Evolutionary conservation across 2,888 invertebrate genomes (phyloP).

Genomic region (Noctua janthina): DNA sequence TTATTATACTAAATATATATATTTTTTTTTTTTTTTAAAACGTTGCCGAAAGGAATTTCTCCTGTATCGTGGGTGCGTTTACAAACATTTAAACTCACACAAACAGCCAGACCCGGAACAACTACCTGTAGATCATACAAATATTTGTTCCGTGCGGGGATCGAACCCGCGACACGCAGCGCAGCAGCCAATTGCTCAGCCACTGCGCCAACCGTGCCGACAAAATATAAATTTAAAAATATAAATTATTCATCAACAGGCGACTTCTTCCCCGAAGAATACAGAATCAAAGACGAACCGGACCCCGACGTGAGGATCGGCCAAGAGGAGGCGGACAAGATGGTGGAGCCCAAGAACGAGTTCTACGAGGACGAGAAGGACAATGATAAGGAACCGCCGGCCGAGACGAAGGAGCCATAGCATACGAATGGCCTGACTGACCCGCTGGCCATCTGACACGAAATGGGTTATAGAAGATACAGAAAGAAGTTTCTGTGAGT

Average conservation of each 20-base stretch:
- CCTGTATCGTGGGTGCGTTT: too few relatives aligned
- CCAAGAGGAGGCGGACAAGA: slow-evolving; percentile 94
- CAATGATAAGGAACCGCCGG: slow-evolving; percentile 93
- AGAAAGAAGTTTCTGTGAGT: slow-evolving; percentile 69
- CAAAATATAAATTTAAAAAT: too few relatives aligned
- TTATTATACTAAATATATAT: neutral
- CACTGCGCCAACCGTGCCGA: too few relatives aligned
- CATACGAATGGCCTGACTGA: slow-evolving; percentile 80
- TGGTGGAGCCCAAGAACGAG: slow-evolving; percentile 96
- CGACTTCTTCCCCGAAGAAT: slow-evolving; percentile 94
- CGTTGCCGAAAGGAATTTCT: too few relatives aligned
- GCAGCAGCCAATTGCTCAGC: too few relatives aligned
- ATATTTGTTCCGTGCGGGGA: too few relatives aligned
- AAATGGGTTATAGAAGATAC: slow-evolving; percentile 70
- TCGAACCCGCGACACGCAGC: too few relatives aligned
- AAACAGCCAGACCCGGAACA: too few relatives aligned
- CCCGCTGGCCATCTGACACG: slow-evolving; percentile 81
- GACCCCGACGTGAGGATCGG: slow-evolving; percentile 95
- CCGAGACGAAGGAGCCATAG: slow-evolving; percentile 85
- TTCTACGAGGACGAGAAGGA: slow-evolving; percentile 97
- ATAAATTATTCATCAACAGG: slow-evolving; percentile 76
- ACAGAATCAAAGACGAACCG: slow-evolving; percentile 94
- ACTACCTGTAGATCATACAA: too few relatives aligned
- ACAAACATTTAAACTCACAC: too few relatives aligned
- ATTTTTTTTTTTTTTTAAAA: too few relatives aligned